These are phyloP conservation scores for Arrhopalites spinosus DNA, from an alignment of 2,888 invertebrate species.

Conservation along the genomic window DNA sequence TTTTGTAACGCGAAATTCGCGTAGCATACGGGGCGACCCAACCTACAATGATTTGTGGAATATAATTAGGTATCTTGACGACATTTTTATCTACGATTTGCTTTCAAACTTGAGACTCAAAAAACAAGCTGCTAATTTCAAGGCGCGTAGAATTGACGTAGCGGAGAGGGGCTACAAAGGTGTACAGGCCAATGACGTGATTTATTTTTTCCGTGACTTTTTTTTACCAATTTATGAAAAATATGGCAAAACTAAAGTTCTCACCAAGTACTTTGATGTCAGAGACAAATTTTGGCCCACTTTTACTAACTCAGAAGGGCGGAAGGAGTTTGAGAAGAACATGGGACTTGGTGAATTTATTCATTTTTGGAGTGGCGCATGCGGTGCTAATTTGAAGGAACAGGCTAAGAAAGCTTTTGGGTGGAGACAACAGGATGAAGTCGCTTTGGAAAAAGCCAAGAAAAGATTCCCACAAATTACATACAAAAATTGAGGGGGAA, in stretches of 20 bases:
- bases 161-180: too few species aligned
- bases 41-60: too few species aligned
- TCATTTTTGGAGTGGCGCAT: not conserved
- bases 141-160: too few species aligned
- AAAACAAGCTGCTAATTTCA: too few species aligned
- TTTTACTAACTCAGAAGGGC: not conserved
- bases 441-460: not conserved
- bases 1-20: too few species aligned
- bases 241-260: not conserved
- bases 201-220: not conserved
- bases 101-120: too few species aligned
- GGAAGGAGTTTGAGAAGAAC: not conserved
- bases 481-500: too few species aligned
- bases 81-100: too few species aligned
- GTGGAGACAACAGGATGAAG: not conserved
- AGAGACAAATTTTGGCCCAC: not conserved
- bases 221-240: not conserved
- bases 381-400: not conserved
- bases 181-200: too few species aligned
- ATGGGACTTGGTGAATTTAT: not conserved
- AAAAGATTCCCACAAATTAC: not conserved
- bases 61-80: too few species aligned
- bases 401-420: not conserved
- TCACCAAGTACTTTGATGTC: not conserved
- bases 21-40: too few species aligned